phyloP scores from a whole-genome alignment of 2,797 vertebrate species.

The Macrochelys suwanniensis region DNA sequence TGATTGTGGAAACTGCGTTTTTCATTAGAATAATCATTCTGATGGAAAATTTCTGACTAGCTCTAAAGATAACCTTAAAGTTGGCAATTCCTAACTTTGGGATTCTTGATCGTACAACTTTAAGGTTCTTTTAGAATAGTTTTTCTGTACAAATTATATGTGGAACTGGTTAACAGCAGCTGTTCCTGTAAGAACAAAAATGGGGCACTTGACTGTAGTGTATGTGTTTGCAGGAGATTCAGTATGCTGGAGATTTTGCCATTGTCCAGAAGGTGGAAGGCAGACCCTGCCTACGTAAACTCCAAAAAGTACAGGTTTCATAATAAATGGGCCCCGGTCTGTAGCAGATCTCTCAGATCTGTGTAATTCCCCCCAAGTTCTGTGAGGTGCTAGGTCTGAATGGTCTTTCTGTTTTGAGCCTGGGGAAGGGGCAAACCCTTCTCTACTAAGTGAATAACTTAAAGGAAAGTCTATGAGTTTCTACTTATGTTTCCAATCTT shows the following conservation, averaged over 20 bases:
- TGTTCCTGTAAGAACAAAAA: neutral
- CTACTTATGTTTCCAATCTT: neutral
- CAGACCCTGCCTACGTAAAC: neutral
- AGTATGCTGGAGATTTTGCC: neutral
- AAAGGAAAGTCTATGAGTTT: neutral
- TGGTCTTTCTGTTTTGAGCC: neutral
- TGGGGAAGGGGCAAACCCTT: neutral
- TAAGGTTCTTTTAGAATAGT: neutral
- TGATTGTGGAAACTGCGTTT: neutral
- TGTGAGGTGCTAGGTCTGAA: neutral
- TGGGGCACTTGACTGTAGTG: neutral
- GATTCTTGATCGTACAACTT: neutral
- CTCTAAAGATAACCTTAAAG: neutral
- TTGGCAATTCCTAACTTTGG: neutral
- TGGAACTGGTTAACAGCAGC: neutral
- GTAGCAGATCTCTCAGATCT: neutral
- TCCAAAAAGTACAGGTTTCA: neutral
- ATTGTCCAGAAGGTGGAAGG: neutral
- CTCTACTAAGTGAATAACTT: neutral
- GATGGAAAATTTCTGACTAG: neutral
- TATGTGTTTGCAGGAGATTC: neutral
- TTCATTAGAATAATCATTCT: neutral
- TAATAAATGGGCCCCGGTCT: slow-evolving; percentile 25
- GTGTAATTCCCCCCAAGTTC: neutral
- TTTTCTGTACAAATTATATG: neutral